These are phyloP conservation scores for Kryphioiulus occultus DNA, from an alignment of 2,888 invertebrate species.

Conservation along the genomic window DNA sequence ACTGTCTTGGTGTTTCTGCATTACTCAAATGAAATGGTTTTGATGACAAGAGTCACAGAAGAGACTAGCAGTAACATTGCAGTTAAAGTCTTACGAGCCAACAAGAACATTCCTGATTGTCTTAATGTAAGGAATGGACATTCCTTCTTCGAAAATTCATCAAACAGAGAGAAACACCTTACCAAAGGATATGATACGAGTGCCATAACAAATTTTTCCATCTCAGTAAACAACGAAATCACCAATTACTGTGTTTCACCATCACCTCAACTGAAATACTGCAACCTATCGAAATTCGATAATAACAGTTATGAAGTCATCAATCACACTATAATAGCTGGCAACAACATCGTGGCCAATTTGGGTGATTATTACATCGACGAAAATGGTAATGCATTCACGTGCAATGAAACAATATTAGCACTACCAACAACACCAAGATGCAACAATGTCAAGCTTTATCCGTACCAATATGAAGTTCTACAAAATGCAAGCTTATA, in stretches of 20 bases:
- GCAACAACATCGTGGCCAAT: not conserved
- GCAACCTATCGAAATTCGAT: not conserved
- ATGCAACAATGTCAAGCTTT: not conserved
- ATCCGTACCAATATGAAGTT: not conserved
- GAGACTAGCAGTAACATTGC: too few relatives aligned
- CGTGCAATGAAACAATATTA: not conserved
- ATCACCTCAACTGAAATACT: slow-evolving; percentile 4
- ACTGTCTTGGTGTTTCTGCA: too few relatives aligned
- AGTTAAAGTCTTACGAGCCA: not conserved
- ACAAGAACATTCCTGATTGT: not conserved
- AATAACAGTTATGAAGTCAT: not conserved
- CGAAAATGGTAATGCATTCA: not conserved
- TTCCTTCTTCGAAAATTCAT: not conserved
- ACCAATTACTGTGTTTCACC: not conserved
- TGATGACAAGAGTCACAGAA: too few relatives aligned
- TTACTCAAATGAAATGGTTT: too few relatives aligned
- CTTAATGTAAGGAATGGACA: not conserved
- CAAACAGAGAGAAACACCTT: not conserved
- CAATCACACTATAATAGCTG: not conserved
- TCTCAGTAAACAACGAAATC: too few relatives aligned
- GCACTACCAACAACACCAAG: not conserved
- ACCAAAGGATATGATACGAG: not conserved
- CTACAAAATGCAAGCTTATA: not conserved
- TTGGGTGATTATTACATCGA: slow-evolving; percentile 31
- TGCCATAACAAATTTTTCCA: not conserved